These are phyloP conservation scores for Calypte anna DNA, from an alignment of 2,113 vertebrate genomes.

Conservation along the genomic window DNA sequence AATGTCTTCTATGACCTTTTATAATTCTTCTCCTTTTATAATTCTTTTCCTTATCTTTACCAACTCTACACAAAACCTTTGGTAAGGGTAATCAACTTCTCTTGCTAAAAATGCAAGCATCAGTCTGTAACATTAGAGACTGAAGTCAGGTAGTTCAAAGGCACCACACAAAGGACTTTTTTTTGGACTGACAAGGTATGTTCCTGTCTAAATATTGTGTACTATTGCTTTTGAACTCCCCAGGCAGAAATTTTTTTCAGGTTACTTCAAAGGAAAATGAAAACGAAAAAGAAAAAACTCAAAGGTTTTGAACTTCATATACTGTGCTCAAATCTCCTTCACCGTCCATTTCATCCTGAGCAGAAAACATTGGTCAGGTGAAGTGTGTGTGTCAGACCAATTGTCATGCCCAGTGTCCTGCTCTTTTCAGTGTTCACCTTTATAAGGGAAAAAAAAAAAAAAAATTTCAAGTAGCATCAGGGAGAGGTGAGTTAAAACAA, in stretches of 20 bases:
- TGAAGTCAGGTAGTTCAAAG: background rate
- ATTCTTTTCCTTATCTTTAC: background rate
- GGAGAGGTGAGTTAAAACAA: background rate
- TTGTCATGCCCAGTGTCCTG: background rate
- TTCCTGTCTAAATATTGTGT: background rate
- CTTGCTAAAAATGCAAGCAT: background rate
- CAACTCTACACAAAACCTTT: background rate
- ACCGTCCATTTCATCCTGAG: background rate
- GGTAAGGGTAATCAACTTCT: background rate
- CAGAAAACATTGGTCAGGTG: accelerated
- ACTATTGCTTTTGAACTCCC: background rate
- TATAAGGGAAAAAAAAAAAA: background rate
- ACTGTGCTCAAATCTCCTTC: background rate
- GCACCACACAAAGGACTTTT: background rate
- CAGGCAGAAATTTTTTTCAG: background rate
- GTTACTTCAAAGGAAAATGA: background rate
- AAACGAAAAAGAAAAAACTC: background rate
- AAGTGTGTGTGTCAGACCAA: background rate
- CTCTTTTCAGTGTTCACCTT: background rate
- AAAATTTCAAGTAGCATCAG: background rate
- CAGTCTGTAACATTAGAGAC: background rate
- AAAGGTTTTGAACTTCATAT: background rate
- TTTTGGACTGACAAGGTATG: background rate
- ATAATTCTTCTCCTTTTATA: background rate
- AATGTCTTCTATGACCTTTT: background rate